These are phyloP conservation scores for Poecile atricapillus DNA, from an alignment of 2,113 vertebrate species.

Conservation along the genomic window DNA sequence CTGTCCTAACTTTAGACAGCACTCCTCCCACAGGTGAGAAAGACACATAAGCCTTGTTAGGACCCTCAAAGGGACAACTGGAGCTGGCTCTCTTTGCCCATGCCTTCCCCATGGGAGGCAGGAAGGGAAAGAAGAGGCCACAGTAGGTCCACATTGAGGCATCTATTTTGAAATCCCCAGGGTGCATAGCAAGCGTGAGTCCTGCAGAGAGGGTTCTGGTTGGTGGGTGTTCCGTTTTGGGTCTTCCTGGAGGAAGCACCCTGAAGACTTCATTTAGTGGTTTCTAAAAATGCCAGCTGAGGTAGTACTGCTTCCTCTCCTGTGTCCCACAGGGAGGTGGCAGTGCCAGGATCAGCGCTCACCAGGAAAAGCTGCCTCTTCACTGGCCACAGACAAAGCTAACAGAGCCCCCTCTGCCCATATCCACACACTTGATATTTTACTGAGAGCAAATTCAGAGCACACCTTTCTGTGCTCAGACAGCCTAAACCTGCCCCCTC, in stretches of 20 bases:
- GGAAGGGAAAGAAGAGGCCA: background rate
- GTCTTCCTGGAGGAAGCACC: background rate
- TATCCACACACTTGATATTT: background rate
- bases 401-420: rapidly evolving
- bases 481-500: background rate
- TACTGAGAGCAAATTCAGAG: background rate
- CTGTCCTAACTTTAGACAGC: background rate
- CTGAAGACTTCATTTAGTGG: background rate
- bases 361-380: background rate
- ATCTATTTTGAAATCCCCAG: background rate
- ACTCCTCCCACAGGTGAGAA: background rate
- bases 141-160: background rate
- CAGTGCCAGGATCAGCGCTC: background rate
- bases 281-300: background rate
- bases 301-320: background rate
- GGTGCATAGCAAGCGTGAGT: rapidly evolving
- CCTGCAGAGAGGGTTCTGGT: background rate
- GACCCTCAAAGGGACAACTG: background rate
- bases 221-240: background rate
- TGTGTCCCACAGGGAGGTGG: background rate
- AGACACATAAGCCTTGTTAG: background rate
- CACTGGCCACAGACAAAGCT: background rate
- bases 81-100: background rate
- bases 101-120: background rate
- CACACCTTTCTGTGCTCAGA: background rate